phyloP scores from a whole-genome alignment of 2,797 vertebrate genomes.

The Lithobates pipiens region DNA sequence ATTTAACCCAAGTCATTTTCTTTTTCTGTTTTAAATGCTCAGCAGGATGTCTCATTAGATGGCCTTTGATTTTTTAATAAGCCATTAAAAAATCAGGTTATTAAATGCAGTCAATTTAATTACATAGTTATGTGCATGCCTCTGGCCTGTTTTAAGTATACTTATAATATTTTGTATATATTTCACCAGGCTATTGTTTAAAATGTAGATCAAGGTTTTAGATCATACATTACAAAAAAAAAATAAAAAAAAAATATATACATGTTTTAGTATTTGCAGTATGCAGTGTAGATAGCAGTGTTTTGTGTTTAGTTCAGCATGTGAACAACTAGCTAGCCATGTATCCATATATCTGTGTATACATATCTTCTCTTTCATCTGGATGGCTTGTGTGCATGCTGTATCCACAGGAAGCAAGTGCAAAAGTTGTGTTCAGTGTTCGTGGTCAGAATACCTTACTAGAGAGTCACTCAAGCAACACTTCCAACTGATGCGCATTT shows the following conservation, averaged over 20 bases:
- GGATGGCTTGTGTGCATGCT: slow-evolving; percentile 12
- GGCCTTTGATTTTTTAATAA: too few relatives aligned
- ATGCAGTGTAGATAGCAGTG: background rate
- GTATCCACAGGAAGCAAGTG: slow-evolving; percentile 38
- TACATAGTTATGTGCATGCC: background rate
- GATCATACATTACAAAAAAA: too few relatives aligned
- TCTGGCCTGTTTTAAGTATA: too few relatives aligned
- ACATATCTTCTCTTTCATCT: background rate
- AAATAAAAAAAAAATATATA: too few relatives aligned
- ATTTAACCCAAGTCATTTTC: too few relatives aligned
- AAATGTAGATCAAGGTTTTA: too few relatives aligned
- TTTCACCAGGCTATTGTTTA: too few relatives aligned
- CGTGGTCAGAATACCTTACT: slow-evolving; percentile 43
- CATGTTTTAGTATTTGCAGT: background rate
- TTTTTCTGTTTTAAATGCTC: background rate
- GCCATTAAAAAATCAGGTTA: background rate
- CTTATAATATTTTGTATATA: too few relatives aligned
- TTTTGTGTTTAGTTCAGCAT: background rate
- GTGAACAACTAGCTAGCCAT: background rate
- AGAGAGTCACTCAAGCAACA: slow-evolving; percentile 46
- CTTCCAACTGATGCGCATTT: slow-evolving; percentile 32
- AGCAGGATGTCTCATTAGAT: too few relatives aligned
- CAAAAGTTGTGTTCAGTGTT: slow-evolving; percentile 41
- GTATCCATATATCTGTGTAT: background rate
- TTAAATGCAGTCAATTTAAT: background rate